Conservation (phyloP, 2,888 invertebrate species). For the Noctua fimbriata region DNA sequence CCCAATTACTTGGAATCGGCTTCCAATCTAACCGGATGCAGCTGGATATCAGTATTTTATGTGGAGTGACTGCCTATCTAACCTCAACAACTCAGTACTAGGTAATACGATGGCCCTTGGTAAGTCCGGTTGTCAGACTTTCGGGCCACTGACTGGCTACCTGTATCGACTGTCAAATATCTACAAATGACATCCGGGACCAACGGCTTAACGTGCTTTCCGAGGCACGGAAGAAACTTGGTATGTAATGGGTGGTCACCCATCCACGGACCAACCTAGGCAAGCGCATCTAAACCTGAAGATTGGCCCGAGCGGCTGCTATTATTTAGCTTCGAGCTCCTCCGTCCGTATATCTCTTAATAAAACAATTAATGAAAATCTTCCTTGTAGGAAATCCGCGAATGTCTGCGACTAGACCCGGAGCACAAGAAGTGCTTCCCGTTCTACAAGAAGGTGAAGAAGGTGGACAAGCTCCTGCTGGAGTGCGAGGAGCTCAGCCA, state of each 20-base stretch:
- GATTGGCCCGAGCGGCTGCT: not conserved
- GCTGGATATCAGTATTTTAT: not conserved
- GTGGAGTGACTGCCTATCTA: not conserved
- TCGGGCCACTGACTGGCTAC: not conserved
- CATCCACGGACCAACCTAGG: not conserved
- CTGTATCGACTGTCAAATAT: not conserved
- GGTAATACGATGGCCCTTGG: too few relatives aligned
- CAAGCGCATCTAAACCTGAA: not conserved
- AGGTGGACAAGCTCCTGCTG: conserved; percentile 95
- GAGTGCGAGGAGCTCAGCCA: conserved; percentile 92
- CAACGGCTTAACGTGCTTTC: not conserved
- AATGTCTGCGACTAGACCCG: conserved; percentile 98
- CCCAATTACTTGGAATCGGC: not conserved
- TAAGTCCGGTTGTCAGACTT: not conserved
- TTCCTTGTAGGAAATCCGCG: conserved; percentile 94
- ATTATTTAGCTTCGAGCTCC: not conserved
- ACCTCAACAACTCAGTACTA: not conserved
- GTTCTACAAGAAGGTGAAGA: conserved; percentile 98
- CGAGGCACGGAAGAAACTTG: not conserved
- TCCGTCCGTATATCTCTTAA: not conserved
- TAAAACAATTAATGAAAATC: not conserved
- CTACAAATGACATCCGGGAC: not conserved
- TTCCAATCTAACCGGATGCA: not conserved
- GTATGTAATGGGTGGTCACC: not conserved
- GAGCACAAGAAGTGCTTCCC: conserved; percentile 99